Conservation (phyloP, 2,888 invertebrate genomes). For the Elysia crispata region DNA sequence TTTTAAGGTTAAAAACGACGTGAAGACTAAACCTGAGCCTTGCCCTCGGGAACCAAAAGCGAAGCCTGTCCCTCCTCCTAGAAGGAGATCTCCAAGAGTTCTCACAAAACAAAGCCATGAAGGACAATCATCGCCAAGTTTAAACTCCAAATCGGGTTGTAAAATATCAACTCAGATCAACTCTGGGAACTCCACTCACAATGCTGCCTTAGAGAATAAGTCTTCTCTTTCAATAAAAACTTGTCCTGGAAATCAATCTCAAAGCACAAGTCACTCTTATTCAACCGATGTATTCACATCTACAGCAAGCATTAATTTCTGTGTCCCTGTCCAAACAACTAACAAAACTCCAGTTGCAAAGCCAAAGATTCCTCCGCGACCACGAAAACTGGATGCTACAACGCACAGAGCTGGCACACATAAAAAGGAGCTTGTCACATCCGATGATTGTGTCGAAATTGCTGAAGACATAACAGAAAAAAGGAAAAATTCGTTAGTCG, state of each 20-base stretch:
- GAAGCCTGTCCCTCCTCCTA: conserved; percentile 27
- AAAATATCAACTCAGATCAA: not conserved
- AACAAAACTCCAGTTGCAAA: not conserved
- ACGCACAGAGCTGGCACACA: not conserved
- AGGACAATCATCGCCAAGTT: not conserved
- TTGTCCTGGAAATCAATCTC: not conserved
- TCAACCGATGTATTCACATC: no score
- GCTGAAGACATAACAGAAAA: not conserved
- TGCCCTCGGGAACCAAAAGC: not conserved
- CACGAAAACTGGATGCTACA: not conserved
- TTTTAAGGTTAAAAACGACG: no score
- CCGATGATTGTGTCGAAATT: no score
- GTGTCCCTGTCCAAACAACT: not conserved
- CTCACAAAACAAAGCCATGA: not conserved
- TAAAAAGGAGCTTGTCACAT: not conserved
- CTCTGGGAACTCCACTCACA: not conserved
- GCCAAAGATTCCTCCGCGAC: not conserved
- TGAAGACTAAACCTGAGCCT: conserved; percentile 2
- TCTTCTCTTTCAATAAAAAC: not conserved
- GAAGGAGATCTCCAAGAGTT: not conserved
- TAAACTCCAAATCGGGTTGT: not conserved
- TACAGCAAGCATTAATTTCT: not conserved
- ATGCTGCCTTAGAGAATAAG: no score
- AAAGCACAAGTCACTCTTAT: no score
- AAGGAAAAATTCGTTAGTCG: conserved; percentile 12